Conservation (phyloP, 2,797 vertebrate genomes). For the Myotis myotis region DNA sequence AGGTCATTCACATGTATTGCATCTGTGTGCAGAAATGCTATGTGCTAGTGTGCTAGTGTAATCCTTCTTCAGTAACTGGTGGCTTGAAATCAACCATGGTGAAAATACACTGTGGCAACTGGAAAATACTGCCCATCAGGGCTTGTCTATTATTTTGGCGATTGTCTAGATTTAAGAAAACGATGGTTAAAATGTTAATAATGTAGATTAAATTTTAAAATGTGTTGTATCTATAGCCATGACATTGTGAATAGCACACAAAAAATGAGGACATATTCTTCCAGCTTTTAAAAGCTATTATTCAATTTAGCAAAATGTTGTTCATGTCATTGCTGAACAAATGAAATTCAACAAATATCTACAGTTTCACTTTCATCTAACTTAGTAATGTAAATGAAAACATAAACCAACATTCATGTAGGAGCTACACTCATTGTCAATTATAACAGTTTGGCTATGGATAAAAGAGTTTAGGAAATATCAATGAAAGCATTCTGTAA, state of each 20-base stretch:
- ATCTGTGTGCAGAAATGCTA: background rate
- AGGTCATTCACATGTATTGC: background rate
- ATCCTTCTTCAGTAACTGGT: background rate
- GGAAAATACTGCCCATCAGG: background rate
- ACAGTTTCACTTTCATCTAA: background rate
- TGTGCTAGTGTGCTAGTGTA: background rate
- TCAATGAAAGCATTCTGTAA: background rate
- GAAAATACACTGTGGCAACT: background rate
- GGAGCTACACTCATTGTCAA: background rate
- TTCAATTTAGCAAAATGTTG: background rate
- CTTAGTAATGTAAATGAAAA: background rate
- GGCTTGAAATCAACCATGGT: background rate
- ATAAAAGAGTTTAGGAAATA: background rate
- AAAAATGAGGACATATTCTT: background rate
- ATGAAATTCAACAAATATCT: background rate
- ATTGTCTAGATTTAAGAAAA: background rate
- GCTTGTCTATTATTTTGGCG: background rate
- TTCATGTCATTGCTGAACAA: background rate
- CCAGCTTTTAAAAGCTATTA: background rate
- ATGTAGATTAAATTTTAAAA: background rate
- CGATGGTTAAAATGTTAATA: background rate
- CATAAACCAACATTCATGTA: background rate
- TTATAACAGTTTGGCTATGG: background rate
- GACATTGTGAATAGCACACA: background rate
- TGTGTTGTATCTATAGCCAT: background rate